Evolutionary conservation across 2,113 vertebrate species (phyloP).

Genomic region (Antechinus flavipes): DNA sequence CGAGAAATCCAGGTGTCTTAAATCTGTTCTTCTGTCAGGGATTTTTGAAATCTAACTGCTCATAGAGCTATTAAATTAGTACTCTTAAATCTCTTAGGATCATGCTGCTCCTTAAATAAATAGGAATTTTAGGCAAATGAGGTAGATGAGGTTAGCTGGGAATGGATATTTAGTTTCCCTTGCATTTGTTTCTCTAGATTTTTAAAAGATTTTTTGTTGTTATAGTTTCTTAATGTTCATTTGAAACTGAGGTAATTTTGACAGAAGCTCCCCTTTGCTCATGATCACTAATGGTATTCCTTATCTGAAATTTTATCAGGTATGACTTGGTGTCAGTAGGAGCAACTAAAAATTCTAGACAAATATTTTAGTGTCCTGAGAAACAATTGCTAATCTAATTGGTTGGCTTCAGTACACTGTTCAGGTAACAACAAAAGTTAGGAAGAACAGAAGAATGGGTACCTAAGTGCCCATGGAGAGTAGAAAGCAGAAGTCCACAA

Average conservation of each 20-base stretch:
- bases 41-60: not conserved
- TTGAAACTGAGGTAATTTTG: not conserved
- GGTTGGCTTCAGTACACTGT: not conserved
- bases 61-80: not conserved
- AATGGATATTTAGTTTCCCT: not conserved
- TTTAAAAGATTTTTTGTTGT: not conserved
- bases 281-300: not conserved
- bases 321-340: not conserved
- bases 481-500: not conserved
- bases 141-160: not conserved
- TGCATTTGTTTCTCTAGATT: not conserved
- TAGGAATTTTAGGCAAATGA: not conserved
- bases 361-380: not conserved
- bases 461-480: not conserved
- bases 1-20: not conserved
- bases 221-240: not conserved
- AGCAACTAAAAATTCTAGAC: not conserved
- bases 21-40: not conserved
- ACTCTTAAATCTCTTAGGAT: not conserved
- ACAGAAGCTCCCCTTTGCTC: not conserved
- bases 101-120: rapidly evolving
- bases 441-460: not conserved
- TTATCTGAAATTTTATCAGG: not conserved
- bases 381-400: not conserved
- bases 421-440: not conserved